These are phyloP conservation scores for Teleiodes luculella DNA, from an alignment of 2,888 invertebrate genomes.

Conservation along the genomic window DNA sequence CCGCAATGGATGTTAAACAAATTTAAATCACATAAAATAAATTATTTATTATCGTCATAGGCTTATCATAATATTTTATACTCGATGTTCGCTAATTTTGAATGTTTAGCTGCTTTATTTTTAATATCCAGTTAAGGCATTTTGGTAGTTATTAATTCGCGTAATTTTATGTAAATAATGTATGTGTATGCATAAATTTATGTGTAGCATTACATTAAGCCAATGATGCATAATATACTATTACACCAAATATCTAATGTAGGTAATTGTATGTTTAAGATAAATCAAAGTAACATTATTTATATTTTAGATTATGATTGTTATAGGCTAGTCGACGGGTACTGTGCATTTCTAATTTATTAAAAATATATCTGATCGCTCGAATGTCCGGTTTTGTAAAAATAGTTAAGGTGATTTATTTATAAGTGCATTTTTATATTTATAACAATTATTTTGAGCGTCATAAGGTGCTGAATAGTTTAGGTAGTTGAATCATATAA, in stretches of 20 bases:
- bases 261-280: constrained; percentile 17
- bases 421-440: constrained; percentile 31
- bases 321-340: constrained; percentile 75
- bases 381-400: constrained; percentile 74
- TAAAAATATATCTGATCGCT: constrained; percentile 34
- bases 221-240: constrained; percentile 38
- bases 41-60: not conserved
- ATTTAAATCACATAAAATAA: not conserved
- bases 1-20: not conserved
- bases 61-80: not conserved
- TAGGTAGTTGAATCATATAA: constrained; percentile 41
- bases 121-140: constrained; percentile 26
- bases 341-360: constrained; percentile 63
- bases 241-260: constrained; percentile 50
- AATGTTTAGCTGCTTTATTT: constrained; percentile 27
- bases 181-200: constrained; percentile 33
- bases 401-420: constrained; percentile 37
- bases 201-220: constrained; percentile 33
- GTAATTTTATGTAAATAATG: constrained; percentile 38
- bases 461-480: constrained; percentile 51
- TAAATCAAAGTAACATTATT: constrained; percentile 27
- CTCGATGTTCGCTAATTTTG: not conserved
- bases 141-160: constrained; percentile 28
- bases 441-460: constrained; percentile 35
- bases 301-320: constrained; percentile 20